phyloP scores from a whole-genome alignment of 2,113 vertebrate genomes.

The Campylomormyrus numenius region DNA sequence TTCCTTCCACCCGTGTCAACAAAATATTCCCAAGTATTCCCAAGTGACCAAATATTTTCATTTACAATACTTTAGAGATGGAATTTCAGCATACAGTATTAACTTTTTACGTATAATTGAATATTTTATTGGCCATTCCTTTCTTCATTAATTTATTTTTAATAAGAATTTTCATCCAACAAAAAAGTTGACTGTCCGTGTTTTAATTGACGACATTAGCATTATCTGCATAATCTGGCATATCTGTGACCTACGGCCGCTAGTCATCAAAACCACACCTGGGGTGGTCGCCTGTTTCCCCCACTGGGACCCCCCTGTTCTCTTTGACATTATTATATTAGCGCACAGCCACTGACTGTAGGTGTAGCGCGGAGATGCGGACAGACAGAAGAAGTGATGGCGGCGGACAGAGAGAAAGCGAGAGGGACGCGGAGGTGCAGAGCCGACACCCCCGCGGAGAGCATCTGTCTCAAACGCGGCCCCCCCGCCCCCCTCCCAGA shows the following conservation, averaged over 20 bases:
- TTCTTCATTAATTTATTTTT: not conserved
- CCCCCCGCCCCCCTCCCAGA: slow-evolving; percentile 33
- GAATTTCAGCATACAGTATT: not conserved
- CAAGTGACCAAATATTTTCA: not conserved
- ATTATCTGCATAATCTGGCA: not conserved
- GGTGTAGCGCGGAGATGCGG: not conserved
- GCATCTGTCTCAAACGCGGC: slow-evolving; percentile 73
- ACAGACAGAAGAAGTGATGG: not conserved
- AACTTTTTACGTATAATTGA: not conserved
- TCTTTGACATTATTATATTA: not conserved
- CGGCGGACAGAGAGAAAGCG: not conserved
- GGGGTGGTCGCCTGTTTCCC: not conserved
- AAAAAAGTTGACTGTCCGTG: not conserved
- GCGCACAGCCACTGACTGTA: not conserved
- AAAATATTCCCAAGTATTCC: not conserved
- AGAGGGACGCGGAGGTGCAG: not conserved
- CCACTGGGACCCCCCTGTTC: not conserved
- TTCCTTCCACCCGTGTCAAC: not conserved
- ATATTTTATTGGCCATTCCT: not conserved
- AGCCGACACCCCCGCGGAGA: slow-evolving; percentile 67
- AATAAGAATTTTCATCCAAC: not conserved
- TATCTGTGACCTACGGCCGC: not conserved
- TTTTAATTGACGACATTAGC: not conserved
- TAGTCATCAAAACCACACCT: not conserved
- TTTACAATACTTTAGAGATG: not conserved